Conservation (phyloP, 2,113 vertebrate genomes). For the Coryphaenoides rupestris region DNA sequence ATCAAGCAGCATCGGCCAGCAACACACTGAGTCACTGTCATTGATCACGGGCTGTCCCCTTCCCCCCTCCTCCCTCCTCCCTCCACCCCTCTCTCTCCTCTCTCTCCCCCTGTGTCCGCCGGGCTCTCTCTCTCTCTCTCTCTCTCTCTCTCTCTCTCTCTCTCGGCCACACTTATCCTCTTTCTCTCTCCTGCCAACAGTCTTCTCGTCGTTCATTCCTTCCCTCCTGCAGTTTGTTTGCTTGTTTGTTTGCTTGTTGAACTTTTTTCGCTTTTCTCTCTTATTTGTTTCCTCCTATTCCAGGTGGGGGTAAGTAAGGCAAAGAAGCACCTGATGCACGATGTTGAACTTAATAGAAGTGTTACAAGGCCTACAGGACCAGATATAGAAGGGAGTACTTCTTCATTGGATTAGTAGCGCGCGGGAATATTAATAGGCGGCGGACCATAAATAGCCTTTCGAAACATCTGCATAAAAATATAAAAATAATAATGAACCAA, state of each 20-base stretch:
- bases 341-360: background rate
- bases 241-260: too few species aligned
- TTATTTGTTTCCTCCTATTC: too few species aligned
- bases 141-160: conserved; percentile 14
- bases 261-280: too few species aligned
- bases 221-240: too few species aligned
- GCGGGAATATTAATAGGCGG: background rate
- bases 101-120: background rate
- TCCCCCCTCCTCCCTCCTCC: conserved; percentile 6
- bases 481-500: background rate
- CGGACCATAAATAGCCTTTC: background rate
- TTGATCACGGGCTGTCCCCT: conserved; percentile 39
- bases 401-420: background rate
- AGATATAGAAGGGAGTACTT: background rate
- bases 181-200: conserved; percentile 10
- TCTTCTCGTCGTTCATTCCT: background rate
- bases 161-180: background rate
- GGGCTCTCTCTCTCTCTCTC: conserved; percentile 14
- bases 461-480: too few species aligned
- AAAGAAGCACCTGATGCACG: background rate
- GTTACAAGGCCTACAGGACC: background rate
- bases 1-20: conserved; percentile 42
- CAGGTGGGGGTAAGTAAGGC: too few species aligned
- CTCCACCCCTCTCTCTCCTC: conserved; percentile 25
- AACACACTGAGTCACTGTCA: conserved; percentile 30